Base-by-base conservation (phyloP, 2,113 vertebrate genomes). In the Toxotes chatareus region DNA sequence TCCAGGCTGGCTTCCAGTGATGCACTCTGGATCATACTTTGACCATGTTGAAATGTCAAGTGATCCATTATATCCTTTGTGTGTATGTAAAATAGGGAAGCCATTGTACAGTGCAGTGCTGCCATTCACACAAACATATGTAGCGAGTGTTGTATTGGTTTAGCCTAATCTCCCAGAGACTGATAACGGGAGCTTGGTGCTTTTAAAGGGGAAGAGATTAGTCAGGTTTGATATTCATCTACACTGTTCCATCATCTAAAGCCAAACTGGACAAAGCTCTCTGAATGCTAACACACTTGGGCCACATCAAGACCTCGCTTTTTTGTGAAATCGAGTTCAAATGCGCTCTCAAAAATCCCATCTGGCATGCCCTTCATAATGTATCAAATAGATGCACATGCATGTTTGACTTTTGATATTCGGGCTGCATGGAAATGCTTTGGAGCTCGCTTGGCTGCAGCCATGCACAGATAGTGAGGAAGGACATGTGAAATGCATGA, bases 401-500 rank as follows among this genome's bases (percentile, higher is more conserved):
- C 78, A 79, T 81, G 85, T 84, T 90, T 85, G 81, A 82, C 27
- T 77, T 89, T 59, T 82, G 61, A 85, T 84, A 85, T 73, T 47
- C 44, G 3, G 13, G 23, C 21, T 5, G 66, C 49, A 32, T 71
- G 59, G 49, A 80, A 73, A 76, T 49, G 71, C 64, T 42, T 78
- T 1, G 31, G 19, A 42, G 70, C 56, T 53, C 3, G 27, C 42
- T 57, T 2, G 34, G 61, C 78, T 34, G 76, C 53, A 14, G 77
- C 77, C 17, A 7, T 19, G 31, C n/a, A 27, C 21, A 34, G 80
- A 82, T 60, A 74, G 78, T 1, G 56, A 72, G 70, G 65, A 1
- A n/a, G 75, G 63, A 81, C 80, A 89, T 90, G 85, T 76, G 86
- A 91, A 90, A 92, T 72, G 78, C 88, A 87, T 87, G 80, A 89